Conservation (phyloP, 2,888 invertebrate genomes). For the Scaeva pyrastri region DNA sequence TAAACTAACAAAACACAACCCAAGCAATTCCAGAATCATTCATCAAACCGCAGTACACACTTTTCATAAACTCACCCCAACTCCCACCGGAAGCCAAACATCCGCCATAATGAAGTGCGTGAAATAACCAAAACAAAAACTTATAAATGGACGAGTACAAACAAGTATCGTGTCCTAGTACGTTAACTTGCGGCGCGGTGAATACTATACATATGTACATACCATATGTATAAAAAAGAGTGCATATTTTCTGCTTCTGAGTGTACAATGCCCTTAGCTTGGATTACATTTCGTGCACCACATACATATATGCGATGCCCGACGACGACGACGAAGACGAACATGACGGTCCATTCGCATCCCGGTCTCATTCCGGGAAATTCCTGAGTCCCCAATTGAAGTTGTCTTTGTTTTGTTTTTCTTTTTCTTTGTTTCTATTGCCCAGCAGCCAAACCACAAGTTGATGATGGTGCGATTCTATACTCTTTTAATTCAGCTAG, state of each 20-base stretch:
- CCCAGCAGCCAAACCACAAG: slow-evolving; percentile 21
- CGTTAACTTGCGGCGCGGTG: too few relatives aligned
- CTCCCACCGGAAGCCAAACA: slow-evolving; percentile 73
- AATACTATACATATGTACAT: too few relatives aligned
- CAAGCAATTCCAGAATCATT: slow-evolving; percentile 51
- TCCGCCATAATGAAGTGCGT: slow-evolving; percentile 60
- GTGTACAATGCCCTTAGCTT: slow-evolving; percentile 72
- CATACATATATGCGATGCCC: too few relatives aligned
- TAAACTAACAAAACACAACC: slow-evolving; percentile 45
- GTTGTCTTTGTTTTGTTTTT: slow-evolving; percentile 19
- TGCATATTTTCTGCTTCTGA: slow-evolving; percentile 30
- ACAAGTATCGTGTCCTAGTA: not conserved
- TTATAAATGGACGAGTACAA: not conserved
- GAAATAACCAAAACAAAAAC: slow-evolving; percentile 13
- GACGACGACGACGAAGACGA: not conserved
- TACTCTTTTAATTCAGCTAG: not conserved
- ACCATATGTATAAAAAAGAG: slow-evolving; percentile 9
- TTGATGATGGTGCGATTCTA: not conserved
- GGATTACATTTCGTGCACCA: slow-evolving; percentile 59
- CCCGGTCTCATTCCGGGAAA: slow-evolving; percentile 65
- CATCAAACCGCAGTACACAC: slow-evolving; percentile 59
- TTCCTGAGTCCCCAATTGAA: slow-evolving; percentile 63
- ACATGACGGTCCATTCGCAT: slow-evolving; percentile 39
- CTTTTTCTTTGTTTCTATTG: not conserved
- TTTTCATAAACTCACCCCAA: slow-evolving; percentile 61